These are phyloP conservation scores for Palloptera scutellata DNA, from an alignment of 2,888 invertebrate genomes.

Conservation along the genomic window DNA sequence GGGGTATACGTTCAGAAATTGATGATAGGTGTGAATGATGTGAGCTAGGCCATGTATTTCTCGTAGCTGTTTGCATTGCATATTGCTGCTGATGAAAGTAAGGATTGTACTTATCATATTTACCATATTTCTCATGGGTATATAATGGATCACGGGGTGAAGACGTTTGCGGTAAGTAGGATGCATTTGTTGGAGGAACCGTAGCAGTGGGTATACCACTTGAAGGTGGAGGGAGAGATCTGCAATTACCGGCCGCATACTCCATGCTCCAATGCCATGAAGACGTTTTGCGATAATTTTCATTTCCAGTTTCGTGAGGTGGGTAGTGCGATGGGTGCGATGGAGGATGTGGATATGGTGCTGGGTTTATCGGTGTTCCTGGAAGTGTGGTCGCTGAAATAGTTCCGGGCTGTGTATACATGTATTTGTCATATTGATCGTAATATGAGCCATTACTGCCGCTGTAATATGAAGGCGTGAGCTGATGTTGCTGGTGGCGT, in stretches of 20 bases:
- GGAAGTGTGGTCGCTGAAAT: constrained; percentile 23
- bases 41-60: constrained; percentile 47
- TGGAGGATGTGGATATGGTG: constrained; percentile 9
- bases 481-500: constrained; percentile 29
- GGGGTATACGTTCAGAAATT: too few relatives aligned
- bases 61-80: constrained; percentile 21
- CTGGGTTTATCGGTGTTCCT: constrained; percentile 6
- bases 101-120: constrained; percentile 51
- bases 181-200: constrained; percentile 37
- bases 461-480: neutral
- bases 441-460: constrained; percentile 39
- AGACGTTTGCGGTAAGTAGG: constrained; percentile 35
- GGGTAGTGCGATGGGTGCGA: neutral
- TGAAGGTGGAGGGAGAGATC: constrained; percentile 40
- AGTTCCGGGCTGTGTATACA: constrained; percentile 40
- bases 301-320: constrained; percentile 8
- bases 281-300: constrained; percentile 22
- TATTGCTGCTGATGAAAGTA: constrained; percentile 31
- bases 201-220: constrained; percentile 34
- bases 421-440: constrained; percentile 51
- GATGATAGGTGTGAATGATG: constrained; percentile 14
- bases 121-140: constrained; percentile 40
- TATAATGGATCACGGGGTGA: constrained; percentile 38
- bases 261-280: constrained; percentile 52
- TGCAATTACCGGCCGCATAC: constrained; percentile 46